Evolutionary conservation across 1,140 invertebrate species (phyloP).

Genomic region (Caerostris darwini): DNA sequence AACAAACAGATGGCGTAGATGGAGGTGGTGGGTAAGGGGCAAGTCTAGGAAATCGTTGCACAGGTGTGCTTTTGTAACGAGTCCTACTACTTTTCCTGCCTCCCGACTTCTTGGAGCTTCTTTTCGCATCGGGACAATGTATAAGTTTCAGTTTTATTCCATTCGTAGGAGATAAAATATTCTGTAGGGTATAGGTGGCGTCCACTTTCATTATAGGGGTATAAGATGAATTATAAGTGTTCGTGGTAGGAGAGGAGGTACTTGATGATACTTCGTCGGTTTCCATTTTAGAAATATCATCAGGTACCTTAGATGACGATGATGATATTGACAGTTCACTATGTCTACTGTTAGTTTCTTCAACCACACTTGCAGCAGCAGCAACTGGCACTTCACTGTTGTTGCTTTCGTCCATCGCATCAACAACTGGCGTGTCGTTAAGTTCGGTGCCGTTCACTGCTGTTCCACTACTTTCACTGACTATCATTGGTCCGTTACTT

Average conservation of each 20-base stretch:
- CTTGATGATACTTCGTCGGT: background rate
- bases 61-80: constrained; percentile 35
- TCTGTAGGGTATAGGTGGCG: background rate
- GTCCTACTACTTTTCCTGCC: constrained; percentile 34
- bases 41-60: constrained; percentile 35
- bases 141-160: constrained; percentile 58
- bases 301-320: background rate
- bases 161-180: constrained; percentile 28
- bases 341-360: background rate
- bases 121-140: background rate
- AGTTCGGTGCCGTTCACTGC: background rate
- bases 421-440: background rate
- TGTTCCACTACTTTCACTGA: background rate
- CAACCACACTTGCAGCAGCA: background rate
- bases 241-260: background rate
- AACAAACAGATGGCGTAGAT: background rate
- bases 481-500: background rate
- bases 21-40: constrained; percentile 63
- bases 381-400: background rate
- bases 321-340: background rate
- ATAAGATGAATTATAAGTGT: background rate
- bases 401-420: background rate
- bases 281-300: background rate
- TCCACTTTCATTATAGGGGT: background rate
- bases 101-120: background rate